Percentiles rank a stretch among this genome's conserved stretches.
Conservation (phyloP, 1,140 invertebrate genomes). For the Psix sp. region DNA sequence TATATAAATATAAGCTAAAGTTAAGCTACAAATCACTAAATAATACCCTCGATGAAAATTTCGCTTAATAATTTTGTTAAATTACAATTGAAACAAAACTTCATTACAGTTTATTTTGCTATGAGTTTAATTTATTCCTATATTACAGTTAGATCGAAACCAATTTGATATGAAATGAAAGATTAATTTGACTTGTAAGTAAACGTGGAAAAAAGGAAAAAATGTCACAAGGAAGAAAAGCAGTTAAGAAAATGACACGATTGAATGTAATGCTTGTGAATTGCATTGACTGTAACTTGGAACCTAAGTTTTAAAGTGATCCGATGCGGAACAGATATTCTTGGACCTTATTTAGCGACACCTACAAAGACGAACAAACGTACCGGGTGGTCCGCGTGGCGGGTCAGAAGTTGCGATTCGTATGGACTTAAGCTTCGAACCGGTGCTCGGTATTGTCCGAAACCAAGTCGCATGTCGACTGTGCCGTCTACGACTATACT, state of each 20-base stretch:
- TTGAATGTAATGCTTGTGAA: not conserved
- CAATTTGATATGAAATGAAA: no score
- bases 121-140: no score
- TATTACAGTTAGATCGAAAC: no score
- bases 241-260: not conserved
- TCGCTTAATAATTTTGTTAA: no score
- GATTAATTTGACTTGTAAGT: no score
- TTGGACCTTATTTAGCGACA: slow-evolving; percentile 41
- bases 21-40: no score
- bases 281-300: not conserved
- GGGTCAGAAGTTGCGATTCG: slow-evolving; percentile 16
- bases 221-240: not conserved
- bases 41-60: no score
- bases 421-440: slow-evolving; percentile 32
- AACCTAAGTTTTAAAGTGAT: slow-evolving; percentile 15
- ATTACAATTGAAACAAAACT: no score
- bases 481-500: slow-evolving; percentile 68
- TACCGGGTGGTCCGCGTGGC: slow-evolving; percentile 29
- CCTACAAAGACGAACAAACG: slow-evolving; percentile 23
- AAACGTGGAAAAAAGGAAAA: no score
- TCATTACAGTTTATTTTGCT: no score
- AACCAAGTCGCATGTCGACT: slow-evolving; percentile 64
- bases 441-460: slow-evolving; percentile 64
- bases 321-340: slow-evolving; percentile 10
- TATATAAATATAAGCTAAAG: no score